phyloP scores from a whole-genome alignment of 1,140 invertebrate genomes.

The Glomeris maerens region DNA sequence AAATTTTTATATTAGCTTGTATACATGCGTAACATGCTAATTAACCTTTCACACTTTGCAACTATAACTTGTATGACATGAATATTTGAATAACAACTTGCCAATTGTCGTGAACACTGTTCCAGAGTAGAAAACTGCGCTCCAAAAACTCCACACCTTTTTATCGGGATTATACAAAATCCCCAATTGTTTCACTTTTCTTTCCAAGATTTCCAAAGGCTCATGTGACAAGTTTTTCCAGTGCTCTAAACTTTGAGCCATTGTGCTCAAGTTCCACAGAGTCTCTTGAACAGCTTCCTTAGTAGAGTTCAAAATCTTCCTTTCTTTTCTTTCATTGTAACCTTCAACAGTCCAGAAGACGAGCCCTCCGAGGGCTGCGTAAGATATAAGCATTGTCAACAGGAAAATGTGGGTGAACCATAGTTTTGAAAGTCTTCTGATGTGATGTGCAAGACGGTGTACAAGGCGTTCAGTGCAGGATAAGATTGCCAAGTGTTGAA shows the following conservation, averaged over 20 bases:
- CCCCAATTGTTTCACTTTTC: not conserved
- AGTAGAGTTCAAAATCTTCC: not conserved
- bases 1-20: too few species aligned
- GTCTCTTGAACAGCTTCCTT: not conserved
- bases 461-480: not conserved
- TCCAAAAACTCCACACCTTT: not conserved
- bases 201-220: not conserved
- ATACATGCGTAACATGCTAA: too few species aligned
- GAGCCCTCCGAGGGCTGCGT: not conserved
- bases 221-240: not conserved
- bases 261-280: not conserved
- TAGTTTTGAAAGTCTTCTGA: not conserved
- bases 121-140: not conserved
- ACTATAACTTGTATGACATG: too few species aligned
- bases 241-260: not conserved
- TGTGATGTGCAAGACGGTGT: not conserved
- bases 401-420: constrained; percentile 1
- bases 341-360: not conserved
- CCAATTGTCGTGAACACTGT: not conserved
- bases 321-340: not conserved
- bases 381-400: not conserved
- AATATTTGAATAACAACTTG: too few species aligned
- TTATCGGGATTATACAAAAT: not conserved
- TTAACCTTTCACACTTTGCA: too few species aligned
- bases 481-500: too few species aligned